A percentile compares a stretch with the other conserved stretches of the same genome.
Conservation (phyloP, 2,888 invertebrate genomes). For the Pyralis farinalis region DNA sequence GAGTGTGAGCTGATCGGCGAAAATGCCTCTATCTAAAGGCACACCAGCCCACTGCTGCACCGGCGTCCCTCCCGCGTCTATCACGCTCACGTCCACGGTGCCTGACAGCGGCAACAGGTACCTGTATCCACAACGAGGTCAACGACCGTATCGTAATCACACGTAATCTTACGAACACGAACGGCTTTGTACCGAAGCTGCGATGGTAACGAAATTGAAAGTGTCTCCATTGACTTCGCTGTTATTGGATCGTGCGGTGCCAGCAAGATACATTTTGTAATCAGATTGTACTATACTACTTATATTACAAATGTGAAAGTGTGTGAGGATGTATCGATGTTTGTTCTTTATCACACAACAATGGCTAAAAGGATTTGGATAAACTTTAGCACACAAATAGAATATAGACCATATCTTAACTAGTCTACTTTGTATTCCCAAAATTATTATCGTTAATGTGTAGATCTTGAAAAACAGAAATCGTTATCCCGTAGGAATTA, state of each 20-base stretch:
- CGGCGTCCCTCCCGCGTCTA: constrained; percentile 83
- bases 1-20: constrained; percentile 87
- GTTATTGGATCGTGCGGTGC: constrained; percentile 18
- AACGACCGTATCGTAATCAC: constrained; percentile 56
- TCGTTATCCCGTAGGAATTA: too few relatives aligned
- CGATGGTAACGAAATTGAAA: constrained; percentile 67
- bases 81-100: constrained; percentile 57
- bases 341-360: too few relatives aligned
- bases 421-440: too few relatives aligned
- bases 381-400: too few relatives aligned
- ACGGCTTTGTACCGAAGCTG: constrained; percentile 26
- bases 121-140: constrained; percentile 30
- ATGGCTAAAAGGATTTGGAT: too few relatives aligned
- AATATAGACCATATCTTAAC: too few relatives aligned
- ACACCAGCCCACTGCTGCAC: constrained; percentile 90
- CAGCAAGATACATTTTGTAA: too few relatives aligned
- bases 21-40: constrained; percentile 86
- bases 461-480: too few relatives aligned
- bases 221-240: constrained; percentile 37
- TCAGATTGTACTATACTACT: too few relatives aligned
- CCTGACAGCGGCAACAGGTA: constrained; percentile 61
- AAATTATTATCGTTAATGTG: too few relatives aligned
- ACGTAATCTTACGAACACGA: constrained; percentile 67
- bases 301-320: too few relatives aligned
- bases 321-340: too few relatives aligned